These are phyloP conservation scores for Metallyticus violacea DNA, from an alignment of 2,888 invertebrate genomes.

Conservation along the genomic window DNA sequence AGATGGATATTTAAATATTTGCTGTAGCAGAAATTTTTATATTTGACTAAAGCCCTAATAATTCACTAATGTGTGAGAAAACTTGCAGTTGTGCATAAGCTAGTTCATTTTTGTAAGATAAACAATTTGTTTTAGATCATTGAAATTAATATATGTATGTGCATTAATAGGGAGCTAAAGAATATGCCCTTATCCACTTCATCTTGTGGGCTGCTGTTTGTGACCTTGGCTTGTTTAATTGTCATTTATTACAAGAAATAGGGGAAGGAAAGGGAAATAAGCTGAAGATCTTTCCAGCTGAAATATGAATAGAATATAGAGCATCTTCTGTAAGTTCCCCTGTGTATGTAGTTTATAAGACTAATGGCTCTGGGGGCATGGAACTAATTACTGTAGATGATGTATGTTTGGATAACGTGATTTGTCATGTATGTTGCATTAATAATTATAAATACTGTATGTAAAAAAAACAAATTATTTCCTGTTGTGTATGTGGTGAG, in stretches of 20 bases:
- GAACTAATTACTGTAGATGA: conserved; percentile 1
- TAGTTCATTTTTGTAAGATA: not conserved
- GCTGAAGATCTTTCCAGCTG: not conserved
- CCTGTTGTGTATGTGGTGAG: conserved; percentile 1
- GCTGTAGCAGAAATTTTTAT: not conserved
- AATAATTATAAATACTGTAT: conserved; percentile 13
- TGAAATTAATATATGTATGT: too few species aligned
- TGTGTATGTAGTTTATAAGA: not conserved
- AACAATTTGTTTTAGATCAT: too few species aligned
- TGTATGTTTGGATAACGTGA: conserved; percentile 17
- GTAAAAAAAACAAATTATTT: not conserved
- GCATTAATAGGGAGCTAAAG: too few species aligned
- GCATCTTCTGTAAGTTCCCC: not conserved
- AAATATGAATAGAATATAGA: not conserved
- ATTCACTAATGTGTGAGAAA: not conserved
- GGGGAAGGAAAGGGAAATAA: not conserved
- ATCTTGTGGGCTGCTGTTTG: not conserved
- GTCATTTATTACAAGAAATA: not conserved
- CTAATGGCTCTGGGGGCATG: conserved; percentile 5
- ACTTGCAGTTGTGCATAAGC: too few species aligned
- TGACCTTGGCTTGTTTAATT: not conserved
- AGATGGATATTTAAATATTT: not conserved
- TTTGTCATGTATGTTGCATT: conserved; percentile 6
- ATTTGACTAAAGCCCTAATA: not conserved
- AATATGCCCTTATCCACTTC: not conserved